Conservation (phyloP, 30 jellyfish, hydroid and myxozoan species). For the Aurelia aurita complex sp. Pacific region DNA sequence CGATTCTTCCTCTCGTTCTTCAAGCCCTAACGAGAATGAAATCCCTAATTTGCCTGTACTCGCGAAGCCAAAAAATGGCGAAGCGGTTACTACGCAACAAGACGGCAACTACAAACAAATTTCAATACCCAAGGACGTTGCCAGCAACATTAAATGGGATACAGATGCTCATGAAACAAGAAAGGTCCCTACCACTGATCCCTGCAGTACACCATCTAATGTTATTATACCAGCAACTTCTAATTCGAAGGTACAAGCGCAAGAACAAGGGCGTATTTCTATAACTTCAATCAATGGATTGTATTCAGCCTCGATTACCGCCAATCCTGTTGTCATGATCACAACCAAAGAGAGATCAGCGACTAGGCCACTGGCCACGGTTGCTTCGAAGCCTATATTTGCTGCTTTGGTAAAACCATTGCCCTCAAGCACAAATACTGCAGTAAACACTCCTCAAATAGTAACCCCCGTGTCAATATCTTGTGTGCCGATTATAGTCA, state of each 20-base stretch:
- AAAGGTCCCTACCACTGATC: too few relatives aligned
- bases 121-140: not conserved
- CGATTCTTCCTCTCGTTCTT: not conserved
- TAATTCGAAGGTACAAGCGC: too few relatives aligned
- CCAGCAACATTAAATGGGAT: too few relatives aligned
- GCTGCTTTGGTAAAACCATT: conserved; percentile 7
- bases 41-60: not conserved
- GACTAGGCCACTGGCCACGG: not conserved
- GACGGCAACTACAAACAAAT: not conserved
- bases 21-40: not conserved
- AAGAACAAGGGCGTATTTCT: too few relatives aligned
- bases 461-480: too few relatives aligned
- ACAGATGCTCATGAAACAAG: too few relatives aligned
- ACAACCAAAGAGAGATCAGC: not conserved
- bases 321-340: not conserved
- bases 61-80: not conserved
- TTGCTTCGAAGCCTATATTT: not conserved
- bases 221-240: too few relatives aligned
- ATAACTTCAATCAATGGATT: too few relatives aligned
- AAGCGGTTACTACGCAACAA: too few relatives aligned
- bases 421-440: not conserved
- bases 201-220: too few relatives aligned
- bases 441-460: not conserved
- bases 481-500: not conserved
- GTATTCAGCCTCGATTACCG: too few relatives aligned